Percentiles rank a stretch among this genome's conserved stretches.
Conservation (phyloP, 2,797 vertebrate species). For the Liparis tanakae region DNA sequence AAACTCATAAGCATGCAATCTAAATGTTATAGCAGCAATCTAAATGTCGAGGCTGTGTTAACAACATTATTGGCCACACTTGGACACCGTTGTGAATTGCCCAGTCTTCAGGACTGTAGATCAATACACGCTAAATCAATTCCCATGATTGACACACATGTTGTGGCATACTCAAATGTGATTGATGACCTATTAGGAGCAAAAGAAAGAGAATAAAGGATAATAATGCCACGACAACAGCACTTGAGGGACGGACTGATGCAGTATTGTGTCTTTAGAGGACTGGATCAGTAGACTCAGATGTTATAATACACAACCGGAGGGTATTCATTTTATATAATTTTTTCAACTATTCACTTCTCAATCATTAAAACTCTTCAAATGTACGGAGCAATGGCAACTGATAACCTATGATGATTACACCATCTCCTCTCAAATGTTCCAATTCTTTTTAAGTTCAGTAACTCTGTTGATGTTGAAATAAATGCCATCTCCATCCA, state of each 20-base stretch:
- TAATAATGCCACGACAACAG: conserved; percentile 14
- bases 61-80: conserved; percentile 25
- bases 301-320: not conserved
- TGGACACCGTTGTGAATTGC: conserved; percentile 12
- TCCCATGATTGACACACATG: conserved; percentile 40
- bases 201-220: conserved; percentile 17
- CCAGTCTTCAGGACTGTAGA: conserved; percentile 29
- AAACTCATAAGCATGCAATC: conserved; percentile 1
- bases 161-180: conserved; percentile 33
- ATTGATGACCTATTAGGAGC: conserved; percentile 22
- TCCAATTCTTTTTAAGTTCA: not conserved
- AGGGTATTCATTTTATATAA: not conserved
- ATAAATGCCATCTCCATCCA: not conserved
- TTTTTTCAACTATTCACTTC: not conserved
- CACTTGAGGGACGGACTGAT: not conserved
- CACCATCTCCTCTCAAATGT: not conserved
- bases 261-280: conserved; percentile 2
- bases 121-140: conserved; percentile 41
- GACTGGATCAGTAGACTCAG: conserved; percentile 1
- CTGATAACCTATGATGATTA: not conserved
- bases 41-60: conserved; percentile 15
- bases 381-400: not conserved
- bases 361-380: not conserved
- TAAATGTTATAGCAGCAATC: conserved; percentile 12
- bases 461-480: not conserved